phyloP scores from a whole-genome alignment of 2,888 invertebrate genomes.

The Macaria liturata region DNA sequence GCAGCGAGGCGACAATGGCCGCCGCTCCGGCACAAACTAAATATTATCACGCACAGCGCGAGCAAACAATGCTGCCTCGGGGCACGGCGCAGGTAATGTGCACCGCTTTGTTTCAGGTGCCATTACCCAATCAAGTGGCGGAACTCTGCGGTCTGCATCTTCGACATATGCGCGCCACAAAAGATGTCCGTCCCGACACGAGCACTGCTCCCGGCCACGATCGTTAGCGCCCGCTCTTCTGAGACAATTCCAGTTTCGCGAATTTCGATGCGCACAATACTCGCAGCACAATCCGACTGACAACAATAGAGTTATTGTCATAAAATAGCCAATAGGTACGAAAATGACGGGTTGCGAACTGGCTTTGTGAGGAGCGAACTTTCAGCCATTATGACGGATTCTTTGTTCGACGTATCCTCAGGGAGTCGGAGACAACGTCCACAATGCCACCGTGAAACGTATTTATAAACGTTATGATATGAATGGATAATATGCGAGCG shows the following conservation, averaged over 20 bases:
- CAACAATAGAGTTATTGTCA: constrained; percentile 76
- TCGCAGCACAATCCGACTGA: constrained; percentile 57
- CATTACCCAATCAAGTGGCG: constrained; percentile 33
- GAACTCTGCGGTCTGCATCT: constrained; percentile 39
- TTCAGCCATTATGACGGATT: constrained; percentile 70
- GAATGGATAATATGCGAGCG: constrained; percentile 77
- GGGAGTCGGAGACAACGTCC: constrained; percentile 69
- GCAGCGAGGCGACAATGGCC: constrained; percentile 64
- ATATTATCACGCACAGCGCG: constrained; percentile 77
- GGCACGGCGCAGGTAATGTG: constrained; percentile 37
- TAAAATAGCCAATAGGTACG: constrained; percentile 82
- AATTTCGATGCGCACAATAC: constrained; percentile 70
- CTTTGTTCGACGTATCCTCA: constrained; percentile 77
- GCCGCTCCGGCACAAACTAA: constrained; percentile 67
- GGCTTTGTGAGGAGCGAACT: constrained; percentile 68
- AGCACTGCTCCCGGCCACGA: constrained; percentile 56
- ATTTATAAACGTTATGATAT: constrained; percentile 81
- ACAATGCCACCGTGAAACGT: constrained; percentile 76
- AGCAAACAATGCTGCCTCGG: constrained; percentile 49
- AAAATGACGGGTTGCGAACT: constrained; percentile 79
- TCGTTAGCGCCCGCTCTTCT: constrained; percentile 64
- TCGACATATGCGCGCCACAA: constrained; percentile 40
- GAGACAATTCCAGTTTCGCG: constrained; percentile 81
- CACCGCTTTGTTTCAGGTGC: constrained; percentile 40
- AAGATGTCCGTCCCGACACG: constrained; percentile 36